Evolutionary conservation across 2,113 vertebrate species (phyloP).

Genomic region (Pomatorhinus ruficollis): DNA sequence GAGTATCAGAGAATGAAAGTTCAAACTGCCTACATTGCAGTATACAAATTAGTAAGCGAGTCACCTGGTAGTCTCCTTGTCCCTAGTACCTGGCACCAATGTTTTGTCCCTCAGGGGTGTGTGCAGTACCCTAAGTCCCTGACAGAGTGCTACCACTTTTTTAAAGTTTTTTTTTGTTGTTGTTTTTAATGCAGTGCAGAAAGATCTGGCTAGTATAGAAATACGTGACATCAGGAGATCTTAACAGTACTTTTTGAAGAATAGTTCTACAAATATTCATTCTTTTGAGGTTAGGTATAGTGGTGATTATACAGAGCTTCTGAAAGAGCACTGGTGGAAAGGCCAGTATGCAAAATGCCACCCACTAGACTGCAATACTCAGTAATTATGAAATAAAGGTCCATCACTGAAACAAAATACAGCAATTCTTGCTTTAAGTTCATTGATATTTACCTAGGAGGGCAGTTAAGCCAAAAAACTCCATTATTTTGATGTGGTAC

Average conservation of each 20-base stretch:
- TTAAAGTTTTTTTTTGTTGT: fast-evolving
- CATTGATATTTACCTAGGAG: not conserved
- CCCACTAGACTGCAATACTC: not conserved
- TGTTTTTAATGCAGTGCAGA: not conserved
- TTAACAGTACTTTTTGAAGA: not conserved
- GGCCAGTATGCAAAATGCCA: not conserved
- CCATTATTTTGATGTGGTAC: fast-evolving
- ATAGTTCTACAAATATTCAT: not conserved
- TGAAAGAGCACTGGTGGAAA: not conserved
- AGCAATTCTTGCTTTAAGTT: not conserved
- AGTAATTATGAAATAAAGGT: not conserved
- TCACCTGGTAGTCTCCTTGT: conserved; percentile 1
- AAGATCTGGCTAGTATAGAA: not conserved
- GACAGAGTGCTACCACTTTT: not conserved
- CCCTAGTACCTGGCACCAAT: not conserved
- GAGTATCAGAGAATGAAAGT: not conserved
- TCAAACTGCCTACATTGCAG: not conserved
- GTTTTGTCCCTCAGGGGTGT: not conserved
- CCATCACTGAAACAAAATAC: not conserved
- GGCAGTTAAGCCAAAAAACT: not conserved
- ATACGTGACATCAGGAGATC: not conserved
- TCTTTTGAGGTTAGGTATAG: not conserved
- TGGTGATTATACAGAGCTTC: not conserved
- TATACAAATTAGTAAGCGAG: not conserved
- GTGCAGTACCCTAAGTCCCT: not conserved